phyloP scores from a whole-genome alignment of 2,888 invertebrate species.

The Autographa pulchrina region DNA sequence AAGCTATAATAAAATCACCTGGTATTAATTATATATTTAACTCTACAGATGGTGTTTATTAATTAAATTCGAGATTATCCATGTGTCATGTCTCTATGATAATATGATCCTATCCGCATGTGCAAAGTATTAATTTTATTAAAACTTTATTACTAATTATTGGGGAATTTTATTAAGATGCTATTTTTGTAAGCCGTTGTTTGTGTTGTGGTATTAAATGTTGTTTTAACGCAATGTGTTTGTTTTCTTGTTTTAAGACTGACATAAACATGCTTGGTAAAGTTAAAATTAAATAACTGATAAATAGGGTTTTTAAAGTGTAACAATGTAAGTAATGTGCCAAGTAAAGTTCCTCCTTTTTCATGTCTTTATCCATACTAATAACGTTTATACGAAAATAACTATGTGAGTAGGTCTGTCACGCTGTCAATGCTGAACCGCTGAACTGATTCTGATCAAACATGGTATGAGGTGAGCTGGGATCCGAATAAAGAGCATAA shows the following conservation, averaged over 20 bases:
- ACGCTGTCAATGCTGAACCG: no score
- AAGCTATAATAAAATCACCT: conserved; percentile 45
- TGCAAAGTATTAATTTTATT: conserved; percentile 2
- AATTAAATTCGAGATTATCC: conserved; percentile 48
- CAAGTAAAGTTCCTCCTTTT: no score
- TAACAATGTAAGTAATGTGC: no score
- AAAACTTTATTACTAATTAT: background rate
- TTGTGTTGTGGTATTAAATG: background rate
- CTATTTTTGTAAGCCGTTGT: background rate
- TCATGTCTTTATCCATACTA: no score
- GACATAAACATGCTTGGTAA: no score
- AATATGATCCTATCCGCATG: conserved; percentile 34
- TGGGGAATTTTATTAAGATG: background rate
- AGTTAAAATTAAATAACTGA: no score
- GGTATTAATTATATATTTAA: conserved; percentile 31
- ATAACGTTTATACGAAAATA: no score
- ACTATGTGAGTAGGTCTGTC: no score
- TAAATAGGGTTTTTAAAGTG: no score
- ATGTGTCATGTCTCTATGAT: conserved; percentile 35
- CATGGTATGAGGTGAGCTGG: no score
- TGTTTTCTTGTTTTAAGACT: background rate
- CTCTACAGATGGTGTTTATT: conserved; percentile 43
- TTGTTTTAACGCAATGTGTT: background rate
- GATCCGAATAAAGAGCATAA: no score
- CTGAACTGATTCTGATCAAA: no score